Base-by-base conservation (phyloP, 2,113 vertebrate species). In the Noctilio leporinus region DNA sequence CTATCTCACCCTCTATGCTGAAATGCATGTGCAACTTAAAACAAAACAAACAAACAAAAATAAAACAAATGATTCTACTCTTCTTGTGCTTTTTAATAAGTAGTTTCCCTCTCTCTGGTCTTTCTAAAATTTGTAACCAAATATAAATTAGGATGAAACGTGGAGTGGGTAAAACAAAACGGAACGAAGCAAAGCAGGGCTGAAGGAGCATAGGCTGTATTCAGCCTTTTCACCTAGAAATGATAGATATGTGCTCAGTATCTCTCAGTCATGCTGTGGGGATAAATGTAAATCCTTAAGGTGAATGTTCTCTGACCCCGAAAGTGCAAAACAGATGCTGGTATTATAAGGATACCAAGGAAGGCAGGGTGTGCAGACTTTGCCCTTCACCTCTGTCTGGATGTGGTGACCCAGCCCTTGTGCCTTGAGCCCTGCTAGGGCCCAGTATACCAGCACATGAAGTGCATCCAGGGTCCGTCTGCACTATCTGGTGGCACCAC, bases 321-420 rank as follows among this genome's bases (percentile, higher is more conserved):
- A 1, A 59, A 53, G 26, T 7, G 0, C 0, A 0, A 35, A 12
- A 8, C 24, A 7, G 20, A 17, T 26, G 40, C 53, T 11, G 19
- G 47, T 3, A 4, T 35, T 7, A 8, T 0, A 0, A 1, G 0
- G 43, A 1, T 2, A 4, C 28, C 0, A 1, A 19, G 5, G 17
- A 26, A 10, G 19, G 28, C 55, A 8, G 49, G 20, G 3, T 12
- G 26, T 26, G 62, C 19, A 7, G 38, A n/a, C 28, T n/a, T 26
- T 0, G 0, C 4, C n/a, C 28, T 43, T 14, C 1, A 1, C 7
- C 51, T 43, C 47, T 0, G 0, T 10, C 28, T 4, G 5, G 40
- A 17, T 40, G 10, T 14, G 38, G 26, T 26, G 2, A 43, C 35
- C 35, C n/a, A 3, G 19, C n/a, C 26, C 35, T 89, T 5, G 1